These are phyloP conservation scores for Diglossa cyanea DNA, from an alignment of 2,797 vertebrate genomes.

Conservation along the genomic window DNA sequence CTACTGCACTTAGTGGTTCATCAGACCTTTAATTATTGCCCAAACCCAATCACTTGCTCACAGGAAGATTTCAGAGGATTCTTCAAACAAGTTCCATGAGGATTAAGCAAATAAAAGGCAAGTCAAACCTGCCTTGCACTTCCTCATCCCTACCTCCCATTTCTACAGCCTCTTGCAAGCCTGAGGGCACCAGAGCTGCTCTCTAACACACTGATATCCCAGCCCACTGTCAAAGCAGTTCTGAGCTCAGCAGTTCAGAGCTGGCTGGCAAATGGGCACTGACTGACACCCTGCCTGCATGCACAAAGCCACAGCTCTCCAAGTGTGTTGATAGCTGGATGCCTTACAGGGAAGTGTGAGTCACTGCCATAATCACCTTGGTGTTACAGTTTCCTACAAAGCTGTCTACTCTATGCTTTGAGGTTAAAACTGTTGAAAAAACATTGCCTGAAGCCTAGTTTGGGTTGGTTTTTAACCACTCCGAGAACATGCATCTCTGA, in stretches of 20 bases:
- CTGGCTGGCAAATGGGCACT: constrained; percentile 29
- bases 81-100: neutral
- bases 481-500: neutral
- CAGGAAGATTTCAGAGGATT: neutral
- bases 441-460: constrained; percentile 30
- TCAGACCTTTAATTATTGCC: neutral
- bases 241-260: neutral
- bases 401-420: constrained; percentile 50
- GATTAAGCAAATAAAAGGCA: neutral
- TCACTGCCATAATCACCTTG: constrained; percentile 55
- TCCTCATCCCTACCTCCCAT: neutral
- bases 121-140: neutral
- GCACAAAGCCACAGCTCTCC: constrained; percentile 2
- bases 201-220: neutral
- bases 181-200: neutral
- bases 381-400: constrained; percentile 59
- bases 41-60: neutral
- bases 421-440: constrained; percentile 49
- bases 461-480: constrained; percentile 26
- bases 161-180: neutral
- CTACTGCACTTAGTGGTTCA: neutral
- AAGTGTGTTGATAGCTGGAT: constrained; percentile 34
- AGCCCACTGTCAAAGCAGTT: neutral
- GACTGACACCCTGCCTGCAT: constrained; percentile 19
- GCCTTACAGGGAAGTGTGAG: constrained; percentile 59